These are phyloP conservation scores for Pipistrellus nathusii DNA, from an alignment of 2,797 vertebrate species.

Conservation along the genomic window DNA sequence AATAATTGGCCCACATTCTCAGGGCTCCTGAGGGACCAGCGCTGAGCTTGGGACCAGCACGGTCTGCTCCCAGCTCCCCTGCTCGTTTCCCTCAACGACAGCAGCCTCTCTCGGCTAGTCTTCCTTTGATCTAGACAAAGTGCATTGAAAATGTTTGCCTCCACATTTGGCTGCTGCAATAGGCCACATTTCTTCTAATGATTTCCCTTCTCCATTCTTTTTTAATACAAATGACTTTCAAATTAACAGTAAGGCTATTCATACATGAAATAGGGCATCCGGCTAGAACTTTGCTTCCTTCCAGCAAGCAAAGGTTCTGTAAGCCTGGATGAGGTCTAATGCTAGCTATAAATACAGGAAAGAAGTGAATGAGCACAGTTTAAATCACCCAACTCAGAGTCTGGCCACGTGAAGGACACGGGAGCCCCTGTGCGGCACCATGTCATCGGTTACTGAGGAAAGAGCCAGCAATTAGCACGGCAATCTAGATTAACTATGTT, in stretches of 20 bases:
- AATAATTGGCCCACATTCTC: background rate
- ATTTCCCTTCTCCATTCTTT: constrained; percentile 49
- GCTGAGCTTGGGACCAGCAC: background rate
- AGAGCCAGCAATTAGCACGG: constrained; percentile 58
- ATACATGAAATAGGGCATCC: constrained; percentile 59
- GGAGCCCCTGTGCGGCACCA: background rate
- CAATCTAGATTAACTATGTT: constrained; percentile 57
- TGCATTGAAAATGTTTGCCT: background rate
- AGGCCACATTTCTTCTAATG: constrained; percentile 48
- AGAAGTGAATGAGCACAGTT: constrained; percentile 73
- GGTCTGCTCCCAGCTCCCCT: background rate
- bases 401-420: background rate
- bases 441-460: constrained; percentile 34
- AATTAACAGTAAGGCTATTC: constrained; percentile 65
- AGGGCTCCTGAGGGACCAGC: background rate
- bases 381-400: background rate
- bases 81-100: background rate
- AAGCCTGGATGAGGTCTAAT: constrained; percentile 65
- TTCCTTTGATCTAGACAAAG: constrained; percentile 7
- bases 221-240: constrained; percentile 47
- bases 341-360: constrained; percentile 59
- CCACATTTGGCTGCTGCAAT: background rate
- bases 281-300: constrained; percentile 55
- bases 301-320: constrained; percentile 61
- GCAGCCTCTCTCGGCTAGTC: background rate